Percentiles rank a stretch among this genome's conserved stretches.
Evolutionary conservation across 35 echinoderm and acorn worm genomes (phyloP).

Genomic region (Patiria miniata): DNA sequence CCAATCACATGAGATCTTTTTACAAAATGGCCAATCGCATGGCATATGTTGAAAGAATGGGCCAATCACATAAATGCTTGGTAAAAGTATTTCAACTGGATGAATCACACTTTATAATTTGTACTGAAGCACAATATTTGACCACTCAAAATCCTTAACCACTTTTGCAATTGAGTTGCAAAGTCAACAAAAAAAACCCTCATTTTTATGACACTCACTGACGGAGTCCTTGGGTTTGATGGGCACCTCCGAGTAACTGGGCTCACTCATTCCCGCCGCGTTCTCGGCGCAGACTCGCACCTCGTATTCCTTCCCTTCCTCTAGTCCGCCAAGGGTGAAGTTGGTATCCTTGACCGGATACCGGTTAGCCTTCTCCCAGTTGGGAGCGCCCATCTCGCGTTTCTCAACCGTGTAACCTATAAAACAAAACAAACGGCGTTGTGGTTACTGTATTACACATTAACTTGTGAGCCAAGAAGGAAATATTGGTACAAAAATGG

Average conservation of each 20-base stretch:
- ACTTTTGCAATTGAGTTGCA: too few species aligned
- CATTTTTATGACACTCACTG: constrained; percentile 44
- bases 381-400: constrained; percentile 40
- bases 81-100: too few species aligned
- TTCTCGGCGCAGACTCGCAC: constrained; percentile 84
- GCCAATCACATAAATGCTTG: too few species aligned
- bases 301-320: constrained; percentile 78
- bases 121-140: too few species aligned
- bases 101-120: too few species aligned
- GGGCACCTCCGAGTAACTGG: constrained; percentile 49
- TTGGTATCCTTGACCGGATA: constrained; percentile 69
- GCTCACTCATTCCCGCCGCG: constrained; percentile 80
- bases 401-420: constrained; percentile 92
- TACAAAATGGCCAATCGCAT: too few species aligned
- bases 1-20: too few species aligned
- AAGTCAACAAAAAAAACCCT: too few species aligned
- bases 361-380: constrained; percentile 77
- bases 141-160: too few species aligned
- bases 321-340: constrained; percentile 73
- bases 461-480: too few species aligned
- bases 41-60: too few species aligned
- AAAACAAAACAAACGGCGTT: background rate
- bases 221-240: constrained; percentile 55
- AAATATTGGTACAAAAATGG: too few species aligned
- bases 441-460: background rate